Conservation (phyloP, 2,113 vertebrate species). For the Otolemur garnettii region DNA sequence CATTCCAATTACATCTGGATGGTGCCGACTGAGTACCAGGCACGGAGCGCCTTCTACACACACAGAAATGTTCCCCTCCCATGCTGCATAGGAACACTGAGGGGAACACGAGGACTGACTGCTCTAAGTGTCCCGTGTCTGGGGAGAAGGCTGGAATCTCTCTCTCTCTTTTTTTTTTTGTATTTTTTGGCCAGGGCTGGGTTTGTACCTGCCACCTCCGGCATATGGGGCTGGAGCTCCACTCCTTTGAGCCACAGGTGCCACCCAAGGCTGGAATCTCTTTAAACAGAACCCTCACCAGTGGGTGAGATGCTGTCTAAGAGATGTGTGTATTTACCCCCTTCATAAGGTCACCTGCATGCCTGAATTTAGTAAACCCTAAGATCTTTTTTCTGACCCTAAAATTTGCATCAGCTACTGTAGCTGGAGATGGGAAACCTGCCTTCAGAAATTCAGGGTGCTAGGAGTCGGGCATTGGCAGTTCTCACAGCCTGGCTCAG, state of each 20-base stretch:
- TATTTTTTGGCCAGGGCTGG: no score
- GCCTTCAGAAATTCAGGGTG: background rate
- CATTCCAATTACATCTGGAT: constrained; percentile 77
- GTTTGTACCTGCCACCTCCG: no score
- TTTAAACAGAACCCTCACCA: background rate
- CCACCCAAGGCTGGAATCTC: background rate
- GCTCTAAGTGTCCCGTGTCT: background rate
- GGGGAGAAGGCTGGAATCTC: background rate
- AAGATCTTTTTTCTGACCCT: background rate
- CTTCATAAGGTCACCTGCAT: background rate
- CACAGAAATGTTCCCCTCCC: background rate
- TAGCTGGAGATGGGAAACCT: background rate
- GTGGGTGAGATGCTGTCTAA: background rate
- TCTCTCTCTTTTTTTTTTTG: background rate
- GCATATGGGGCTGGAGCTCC: no score
- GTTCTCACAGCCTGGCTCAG: background rate
- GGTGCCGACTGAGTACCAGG: constrained; percentile 4
- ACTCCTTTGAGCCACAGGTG: no score
- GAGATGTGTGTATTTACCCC: accelerated
- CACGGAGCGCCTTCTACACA: background rate
- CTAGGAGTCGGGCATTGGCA: background rate
- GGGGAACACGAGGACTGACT: accelerated
- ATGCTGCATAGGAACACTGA: background rate
- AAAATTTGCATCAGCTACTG: background rate
- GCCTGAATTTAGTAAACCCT: background rate